These are phyloP conservation scores for Cataglyphis hispanica DNA, from an alignment of 1,140 invertebrate species.

Conservation along the genomic window DNA sequence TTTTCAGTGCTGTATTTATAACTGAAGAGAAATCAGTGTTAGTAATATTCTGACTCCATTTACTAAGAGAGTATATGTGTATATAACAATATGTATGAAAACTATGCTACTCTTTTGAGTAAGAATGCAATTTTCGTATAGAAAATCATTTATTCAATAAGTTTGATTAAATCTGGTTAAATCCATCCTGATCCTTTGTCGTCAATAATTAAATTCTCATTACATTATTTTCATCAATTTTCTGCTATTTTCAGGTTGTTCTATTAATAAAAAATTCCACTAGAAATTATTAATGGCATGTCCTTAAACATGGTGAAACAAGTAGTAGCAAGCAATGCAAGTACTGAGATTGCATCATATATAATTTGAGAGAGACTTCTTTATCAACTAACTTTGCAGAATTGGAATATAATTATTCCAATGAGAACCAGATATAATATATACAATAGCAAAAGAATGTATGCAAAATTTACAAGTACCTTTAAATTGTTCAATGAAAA, in stretches of 20 bases:
- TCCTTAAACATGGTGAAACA: constrained; percentile 20
- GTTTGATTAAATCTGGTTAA: constrained; percentile 60
- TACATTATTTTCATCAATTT: constrained; percentile 71
- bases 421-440: neutral
- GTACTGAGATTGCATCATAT: neutral
- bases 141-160: constrained; percentile 68
- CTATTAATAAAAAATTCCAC: constrained; percentile 62
- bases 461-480: neutral
- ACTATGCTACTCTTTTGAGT: constrained; percentile 3
- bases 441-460: neutral
- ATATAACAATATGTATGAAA: neutral
- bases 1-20: too few species aligned
- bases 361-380: constrained; percentile 12
- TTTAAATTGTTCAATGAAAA: constrained; percentile 16
- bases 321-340: constrained; percentile 1
- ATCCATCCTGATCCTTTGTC: constrained; percentile 16
- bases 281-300: constrained; percentile 47
- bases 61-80: neutral
- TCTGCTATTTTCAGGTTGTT: neutral
- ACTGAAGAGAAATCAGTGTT: too few species aligned
- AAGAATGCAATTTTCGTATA: constrained; percentile 54
- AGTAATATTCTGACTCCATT: neutral
- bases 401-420: neutral
- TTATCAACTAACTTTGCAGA: constrained; percentile 15
- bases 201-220: constrained; percentile 66